Conservation (phyloP, 2,888 invertebrate species). For the Alviniconcha strummeri region DNA sequence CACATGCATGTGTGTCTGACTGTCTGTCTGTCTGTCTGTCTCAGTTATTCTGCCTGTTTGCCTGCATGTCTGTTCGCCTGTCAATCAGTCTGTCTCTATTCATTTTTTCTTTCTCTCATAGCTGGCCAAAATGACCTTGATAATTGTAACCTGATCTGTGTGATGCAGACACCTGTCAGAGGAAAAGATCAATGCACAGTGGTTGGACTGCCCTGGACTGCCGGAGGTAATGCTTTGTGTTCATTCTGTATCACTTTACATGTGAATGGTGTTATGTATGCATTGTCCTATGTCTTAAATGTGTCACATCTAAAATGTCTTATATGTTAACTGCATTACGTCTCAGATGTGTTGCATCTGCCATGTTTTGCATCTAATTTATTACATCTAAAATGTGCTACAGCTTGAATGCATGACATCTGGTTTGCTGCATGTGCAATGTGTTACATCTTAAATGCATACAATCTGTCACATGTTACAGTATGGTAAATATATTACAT, state of each 20-base stretch:
- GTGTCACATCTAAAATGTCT: too few relatives aligned
- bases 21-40: constrained; percentile 26
- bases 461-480: too few relatives aligned
- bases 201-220: constrained; percentile 61
- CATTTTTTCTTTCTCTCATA: background rate
- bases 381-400: too few relatives aligned
- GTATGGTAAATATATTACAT: too few relatives aligned
- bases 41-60: background rate
- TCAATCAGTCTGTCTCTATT: background rate
- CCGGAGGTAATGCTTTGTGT: constrained; percentile 49
- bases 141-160: background rate
- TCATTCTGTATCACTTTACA: background rate
- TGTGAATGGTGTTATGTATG: too few relatives aligned
- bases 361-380: too few relatives aligned
- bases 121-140: background rate
- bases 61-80: constrained; percentile 11
- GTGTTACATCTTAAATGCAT: too few relatives aligned
- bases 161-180: constrained; percentile 14
- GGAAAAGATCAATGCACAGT: constrained; percentile 41
- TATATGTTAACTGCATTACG: too few relatives aligned
- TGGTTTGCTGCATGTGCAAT: too few relatives aligned
- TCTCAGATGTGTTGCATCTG: too few relatives aligned
- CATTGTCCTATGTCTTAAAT: too few relatives aligned
- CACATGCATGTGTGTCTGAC: background rate
- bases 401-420: too few relatives aligned